Base-by-base conservation (phyloP, 2,797 vertebrate species). In the Arrhamphus sclerolepis region DNA sequence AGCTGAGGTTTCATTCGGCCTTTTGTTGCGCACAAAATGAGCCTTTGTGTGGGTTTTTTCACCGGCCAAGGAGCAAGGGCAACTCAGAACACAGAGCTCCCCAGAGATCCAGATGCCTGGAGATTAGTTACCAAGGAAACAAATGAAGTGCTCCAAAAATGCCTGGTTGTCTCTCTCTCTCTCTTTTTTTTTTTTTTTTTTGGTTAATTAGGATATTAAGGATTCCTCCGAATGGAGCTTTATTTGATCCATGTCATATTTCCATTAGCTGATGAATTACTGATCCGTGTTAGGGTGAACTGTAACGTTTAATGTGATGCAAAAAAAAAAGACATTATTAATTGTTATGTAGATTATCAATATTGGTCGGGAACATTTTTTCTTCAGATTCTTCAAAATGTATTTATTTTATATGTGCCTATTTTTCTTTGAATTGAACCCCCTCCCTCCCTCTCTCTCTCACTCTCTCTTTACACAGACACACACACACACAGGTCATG, bases 51-150 rank as follows among this genome's bases (percentile, higher is more conserved):
- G 72, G 74, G 86, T 87, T 87, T 77, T 82, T 89, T 68, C 85
- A 79, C 75, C 58, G 79, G 87, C 85, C 88, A 89, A 90, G 87
- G 80, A 92, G 87, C 56, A 56, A 90, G 86, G 88, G 87, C 89
- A 91, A 86, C 79, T 78, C 85, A 60, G 85, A 88, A 88, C 78
- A 86, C 75, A 80, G 76, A 88, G 75, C 87, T 90, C 92, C 90
- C 91, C 75, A 75, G 90, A 92, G 91, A 89, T 90, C 89, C 88
- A 89, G 90, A 90, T 92, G 88, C 89, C 89, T 86, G 84, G 55
- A 91, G 92, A 94, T 94, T 93, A 93, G 93, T 93, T 87, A 90
- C 92, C 91, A 87, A 80, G 92, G 92, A 85, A 91, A 94, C 92
- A 70, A 86, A 85, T 67, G 81, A 85, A 74, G 73, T 85, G 66